Conservation (phyloP, 2,888 invertebrate genomes). For the Nycteola revayana region DNA sequence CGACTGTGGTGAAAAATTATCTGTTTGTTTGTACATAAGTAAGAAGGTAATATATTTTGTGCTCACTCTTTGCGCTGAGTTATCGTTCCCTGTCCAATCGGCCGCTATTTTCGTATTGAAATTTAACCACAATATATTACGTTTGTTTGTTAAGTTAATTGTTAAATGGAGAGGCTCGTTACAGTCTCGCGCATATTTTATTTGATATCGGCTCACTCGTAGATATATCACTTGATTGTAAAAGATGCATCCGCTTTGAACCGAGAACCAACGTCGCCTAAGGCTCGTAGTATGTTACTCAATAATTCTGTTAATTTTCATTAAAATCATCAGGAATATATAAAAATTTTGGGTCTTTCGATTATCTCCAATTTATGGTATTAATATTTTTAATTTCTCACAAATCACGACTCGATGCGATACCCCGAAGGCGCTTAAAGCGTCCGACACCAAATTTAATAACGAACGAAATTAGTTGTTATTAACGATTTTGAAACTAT, state of each 20-base stretch:
- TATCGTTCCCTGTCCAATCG: slow-evolving; percentile 46
- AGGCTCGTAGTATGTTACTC: slow-evolving; percentile 30
- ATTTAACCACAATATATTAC: slow-evolving; percentile 80
- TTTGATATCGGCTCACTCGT: slow-evolving; percentile 53
- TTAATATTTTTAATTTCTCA: slow-evolving; percentile 31
- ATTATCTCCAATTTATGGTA: slow-evolving; percentile 20
- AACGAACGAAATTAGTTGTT: slow-evolving; percentile 46
- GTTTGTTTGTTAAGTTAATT: slow-evolving; percentile 83
- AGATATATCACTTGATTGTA: slow-evolving; percentile 73
- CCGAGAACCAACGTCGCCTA: slow-evolving; percentile 29
- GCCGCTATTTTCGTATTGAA: slow-evolving; percentile 74
- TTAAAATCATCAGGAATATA: slow-evolving; percentile 34
- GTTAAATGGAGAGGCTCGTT: slow-evolving; percentile 77
- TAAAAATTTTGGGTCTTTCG: slow-evolving; percentile 18
- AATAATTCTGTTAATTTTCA: slow-evolving; percentile 50
- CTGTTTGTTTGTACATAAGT: slow-evolving; percentile 36
- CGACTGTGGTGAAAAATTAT: slow-evolving; percentile 48
- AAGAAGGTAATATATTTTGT: slow-evolving; percentile 34
- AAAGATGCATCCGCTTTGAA: slow-evolving; percentile 67
- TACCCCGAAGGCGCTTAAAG: slow-evolving; percentile 27
- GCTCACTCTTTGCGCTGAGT: slow-evolving; percentile 45
- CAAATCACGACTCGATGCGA: slow-evolving; percentile 32
- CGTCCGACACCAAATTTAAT: slow-evolving; percentile 42
- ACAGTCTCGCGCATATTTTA: slow-evolving; percentile 70
- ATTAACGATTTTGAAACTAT: slow-evolving; percentile 46